Percentiles rank a stretch among this genome's conserved stretches.
phyloP scores from a whole-genome alignment of 2,113 vertebrate genomes.

The Spizaetus ornatus region DNA sequence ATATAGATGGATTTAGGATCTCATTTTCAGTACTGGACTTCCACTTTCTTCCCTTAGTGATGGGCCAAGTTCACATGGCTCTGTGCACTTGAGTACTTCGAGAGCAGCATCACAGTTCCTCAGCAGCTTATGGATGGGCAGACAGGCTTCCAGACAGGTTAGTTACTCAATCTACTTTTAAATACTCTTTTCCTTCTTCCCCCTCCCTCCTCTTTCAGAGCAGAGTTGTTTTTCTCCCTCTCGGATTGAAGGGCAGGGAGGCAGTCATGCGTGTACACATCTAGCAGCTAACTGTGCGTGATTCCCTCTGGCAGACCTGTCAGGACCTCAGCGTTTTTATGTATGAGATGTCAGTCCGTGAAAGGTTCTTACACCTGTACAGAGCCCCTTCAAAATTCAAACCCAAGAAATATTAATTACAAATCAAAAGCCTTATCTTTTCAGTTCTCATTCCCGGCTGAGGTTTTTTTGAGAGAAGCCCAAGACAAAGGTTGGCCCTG shows the following conservation, averaged over 20 bases:
- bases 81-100: not conserved
- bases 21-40: not conserved
- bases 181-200: not conserved
- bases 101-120: not conserved
- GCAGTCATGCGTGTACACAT: not conserved
- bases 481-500: not conserved
- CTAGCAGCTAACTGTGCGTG: not conserved
- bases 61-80: not conserved
- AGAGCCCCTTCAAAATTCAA: not conserved
- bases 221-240: not conserved
- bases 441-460: not conserved
- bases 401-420: not conserved
- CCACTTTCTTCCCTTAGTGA: not conserved
- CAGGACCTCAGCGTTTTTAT: not conserved
- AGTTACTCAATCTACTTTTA: not conserved
- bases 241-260: not conserved
- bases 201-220: not conserved
- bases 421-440: not conserved
- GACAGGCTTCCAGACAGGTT: not conserved
- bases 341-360: not conserved
- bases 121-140: not conserved
- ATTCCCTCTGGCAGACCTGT: constrained; percentile 18
- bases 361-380: not conserved
- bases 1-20: not conserved
- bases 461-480: not conserved